These are phyloP conservation scores for Corydoras sp. DNA, from an alignment of 2,113 vertebrate genomes.

Conservation along the genomic window DNA sequence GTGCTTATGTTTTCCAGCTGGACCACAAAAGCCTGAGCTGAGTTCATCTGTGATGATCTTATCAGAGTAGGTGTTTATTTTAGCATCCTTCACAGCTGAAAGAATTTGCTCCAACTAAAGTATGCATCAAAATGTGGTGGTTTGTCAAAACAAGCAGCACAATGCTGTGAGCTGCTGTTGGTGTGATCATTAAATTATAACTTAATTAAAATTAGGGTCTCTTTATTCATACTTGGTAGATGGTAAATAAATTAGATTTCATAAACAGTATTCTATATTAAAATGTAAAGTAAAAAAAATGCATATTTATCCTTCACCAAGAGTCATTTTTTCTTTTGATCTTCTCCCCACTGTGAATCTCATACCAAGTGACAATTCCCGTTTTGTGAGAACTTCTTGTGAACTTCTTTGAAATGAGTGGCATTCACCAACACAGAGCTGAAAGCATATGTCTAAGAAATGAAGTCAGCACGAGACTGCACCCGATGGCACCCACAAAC, in stretches of 20 bases:
- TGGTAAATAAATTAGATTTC: too few relatives aligned
- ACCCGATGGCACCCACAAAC: conserved; percentile 30
- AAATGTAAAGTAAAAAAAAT: too few relatives aligned
- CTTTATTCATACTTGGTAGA: too few relatives aligned
- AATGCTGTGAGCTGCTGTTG: conserved; percentile 20
- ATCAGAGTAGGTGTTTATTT: conserved; percentile 47
- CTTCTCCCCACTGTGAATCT: conserved; percentile 22
- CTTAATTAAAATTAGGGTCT: too few relatives aligned
- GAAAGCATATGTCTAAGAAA: conserved; percentile 29
- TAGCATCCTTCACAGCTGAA: conserved; percentile 46
- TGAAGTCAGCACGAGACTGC: conserved; percentile 32
- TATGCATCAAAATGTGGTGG: conserved; percentile 38
- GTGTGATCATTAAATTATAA: not conserved
- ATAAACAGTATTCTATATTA: too few relatives aligned
- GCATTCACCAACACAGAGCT: conserved; percentile 39
- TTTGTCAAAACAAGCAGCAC: conserved; percentile 45
- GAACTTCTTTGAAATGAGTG: conserved; percentile 34
- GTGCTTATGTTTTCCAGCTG: conserved; percentile 40
- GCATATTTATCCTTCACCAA: too few relatives aligned
- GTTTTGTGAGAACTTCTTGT: conserved; percentile 23
- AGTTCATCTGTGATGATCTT: conserved; percentile 48
- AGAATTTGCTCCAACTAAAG: conserved; percentile 40
- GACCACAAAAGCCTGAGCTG: conserved; percentile 17
- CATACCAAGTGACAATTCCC: conserved; percentile 3
- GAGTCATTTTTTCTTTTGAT: too few relatives aligned